Percentiles rank a stretch among this genome's conserved stretches.
These are phyloP conservation scores for Pipistrellus nathusii DNA, from an alignment of 2,797 vertebrate genomes.

Conservation along the genomic window DNA sequence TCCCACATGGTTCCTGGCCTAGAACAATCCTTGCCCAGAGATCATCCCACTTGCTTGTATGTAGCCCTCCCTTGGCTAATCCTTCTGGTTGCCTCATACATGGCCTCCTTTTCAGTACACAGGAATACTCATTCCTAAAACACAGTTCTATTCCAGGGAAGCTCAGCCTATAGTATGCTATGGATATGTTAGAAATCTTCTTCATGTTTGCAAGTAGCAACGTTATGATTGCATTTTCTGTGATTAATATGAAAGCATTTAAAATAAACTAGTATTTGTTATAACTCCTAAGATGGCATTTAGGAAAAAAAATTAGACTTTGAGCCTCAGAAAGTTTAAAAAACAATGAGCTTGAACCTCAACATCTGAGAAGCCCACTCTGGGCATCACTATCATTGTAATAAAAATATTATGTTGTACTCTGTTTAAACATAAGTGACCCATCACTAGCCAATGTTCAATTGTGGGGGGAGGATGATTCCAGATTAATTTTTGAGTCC, in stretches of 20 bases:
- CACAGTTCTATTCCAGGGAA: not conserved
- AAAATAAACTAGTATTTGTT: not conserved
- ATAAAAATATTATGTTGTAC: not conserved
- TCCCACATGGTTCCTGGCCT: not conserved
- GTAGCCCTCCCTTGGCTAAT: not conserved
- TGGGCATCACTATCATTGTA: not conserved
- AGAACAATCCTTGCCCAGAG: not conserved
- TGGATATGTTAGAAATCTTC: constrained; percentile 23
- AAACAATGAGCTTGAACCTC: not conserved
- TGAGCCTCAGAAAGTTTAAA: not conserved
- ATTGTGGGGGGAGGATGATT: too few relatives aligned
- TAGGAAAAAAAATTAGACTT: not conserved
- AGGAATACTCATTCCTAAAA: not conserved
- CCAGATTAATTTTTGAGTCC: not conserved
- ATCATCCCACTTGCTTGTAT: not conserved
- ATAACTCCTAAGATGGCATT: not conserved
- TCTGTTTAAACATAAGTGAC: not conserved
- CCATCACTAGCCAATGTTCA: not conserved
- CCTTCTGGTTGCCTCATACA: not conserved
- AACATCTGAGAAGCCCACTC: not conserved
- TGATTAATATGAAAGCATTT: constrained; percentile 32
- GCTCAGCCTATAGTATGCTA: not conserved
- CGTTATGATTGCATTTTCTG: not conserved
- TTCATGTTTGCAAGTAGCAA: not conserved
- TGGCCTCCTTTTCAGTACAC: accelerated